A percentile compares a stretch with the other conserved stretches of the same genome.
phyloP scores from a whole-genome alignment of 2,113 vertebrate genomes.

The Vidua macroura region DNA sequence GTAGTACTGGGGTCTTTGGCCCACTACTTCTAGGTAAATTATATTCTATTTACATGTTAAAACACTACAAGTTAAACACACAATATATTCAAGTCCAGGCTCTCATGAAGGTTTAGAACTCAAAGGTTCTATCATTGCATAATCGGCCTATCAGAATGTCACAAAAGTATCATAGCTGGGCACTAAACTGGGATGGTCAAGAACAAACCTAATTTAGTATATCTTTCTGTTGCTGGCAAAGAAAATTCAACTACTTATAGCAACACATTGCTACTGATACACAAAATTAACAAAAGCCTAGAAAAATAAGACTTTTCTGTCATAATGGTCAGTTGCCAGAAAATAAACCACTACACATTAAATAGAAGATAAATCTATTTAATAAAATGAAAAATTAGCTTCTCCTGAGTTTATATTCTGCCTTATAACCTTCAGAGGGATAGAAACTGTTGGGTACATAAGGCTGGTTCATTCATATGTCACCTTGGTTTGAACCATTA shows the following conservation, averaged over 20 bases:
- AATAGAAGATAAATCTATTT: constrained; percentile 7
- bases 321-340: background rate
- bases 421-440: background rate
- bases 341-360: background rate
- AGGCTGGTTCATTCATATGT: background rate
- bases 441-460: background rate
- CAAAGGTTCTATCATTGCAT: background rate
- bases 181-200: background rate
- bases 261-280: background rate
- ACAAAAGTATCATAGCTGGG: background rate
- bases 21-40: constrained; percentile 5
- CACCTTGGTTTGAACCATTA: background rate
- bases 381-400: background rate
- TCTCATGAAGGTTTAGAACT: background rate
- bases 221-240: background rate
- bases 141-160: background rate
- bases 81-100: background rate
- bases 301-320: constrained; percentile 26
- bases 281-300: constrained; percentile 9
- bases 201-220: background rate
- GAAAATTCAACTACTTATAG: background rate
- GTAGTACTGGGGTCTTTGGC: background rate
- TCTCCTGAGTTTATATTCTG: constrained; percentile 33
- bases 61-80: background rate
- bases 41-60: background rate